Conservation (phyloP, 2,797 vertebrate genomes). For the Protosalanx chinensis region DNA sequence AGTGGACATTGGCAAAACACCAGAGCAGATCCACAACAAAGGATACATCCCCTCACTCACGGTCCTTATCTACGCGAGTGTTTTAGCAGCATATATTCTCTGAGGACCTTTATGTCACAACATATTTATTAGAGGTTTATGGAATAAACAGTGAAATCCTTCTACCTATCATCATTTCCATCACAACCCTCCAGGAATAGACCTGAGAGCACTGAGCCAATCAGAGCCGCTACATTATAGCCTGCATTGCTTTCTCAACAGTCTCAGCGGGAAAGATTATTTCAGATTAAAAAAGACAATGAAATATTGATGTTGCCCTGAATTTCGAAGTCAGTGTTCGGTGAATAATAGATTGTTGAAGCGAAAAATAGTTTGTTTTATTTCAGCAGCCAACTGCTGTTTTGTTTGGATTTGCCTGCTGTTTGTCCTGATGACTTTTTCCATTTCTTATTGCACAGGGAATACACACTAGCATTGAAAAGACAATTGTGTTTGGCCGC, state of each 20-base stretch:
- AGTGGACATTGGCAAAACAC: conserved; percentile 12
- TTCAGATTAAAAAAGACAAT: conserved; percentile 25
- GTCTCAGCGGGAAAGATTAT: conserved; percentile 29
- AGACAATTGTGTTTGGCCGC: conserved; percentile 9
- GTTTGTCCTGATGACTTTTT: background rate
- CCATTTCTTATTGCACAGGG: conserved; percentile 13
- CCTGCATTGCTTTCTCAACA: conserved; percentile 24
- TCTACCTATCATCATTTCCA: too few species aligned
- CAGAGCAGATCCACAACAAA: background rate
- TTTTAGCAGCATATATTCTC: too few species aligned
- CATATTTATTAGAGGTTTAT: too few species aligned
- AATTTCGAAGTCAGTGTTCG: conserved; percentile 47
- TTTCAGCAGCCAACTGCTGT: conserved; percentile 25
- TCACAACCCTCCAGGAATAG: too few species aligned
- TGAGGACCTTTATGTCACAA: too few species aligned
- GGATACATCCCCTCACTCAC: background rate
- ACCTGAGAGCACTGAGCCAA: too few species aligned
- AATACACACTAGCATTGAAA: background rate
- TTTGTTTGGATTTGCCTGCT: conserved; percentile 35
- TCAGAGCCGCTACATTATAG: background rate
- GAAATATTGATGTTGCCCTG: conserved; percentile 58
- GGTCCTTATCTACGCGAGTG: too few species aligned
- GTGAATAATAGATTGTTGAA: conserved; percentile 58
- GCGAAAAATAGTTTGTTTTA: conserved; percentile 33
- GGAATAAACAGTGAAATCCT: too few species aligned